Evolutionary conservation across 2,797 vertebrate genomes (phyloP).

Genomic region (Takifugu rubripes): DNA sequence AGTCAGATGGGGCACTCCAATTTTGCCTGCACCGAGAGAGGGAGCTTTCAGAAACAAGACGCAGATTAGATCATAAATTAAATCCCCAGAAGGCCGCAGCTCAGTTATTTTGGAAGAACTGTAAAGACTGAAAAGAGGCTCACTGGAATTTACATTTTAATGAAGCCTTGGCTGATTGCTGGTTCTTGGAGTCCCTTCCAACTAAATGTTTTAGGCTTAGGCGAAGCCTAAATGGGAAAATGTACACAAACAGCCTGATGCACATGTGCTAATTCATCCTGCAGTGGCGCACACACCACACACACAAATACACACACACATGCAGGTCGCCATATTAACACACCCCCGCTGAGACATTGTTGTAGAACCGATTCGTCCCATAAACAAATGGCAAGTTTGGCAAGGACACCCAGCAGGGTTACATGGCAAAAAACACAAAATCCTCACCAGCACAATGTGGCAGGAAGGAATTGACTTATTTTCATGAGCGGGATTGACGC

Average conservation of each 20-base stretch:
- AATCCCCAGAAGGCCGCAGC: constrained; percentile 54
- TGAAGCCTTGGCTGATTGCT: constrained; percentile 68
- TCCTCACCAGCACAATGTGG: constrained; percentile 12
- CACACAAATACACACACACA: constrained; percentile 2
- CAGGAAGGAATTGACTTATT: constrained; percentile 3
- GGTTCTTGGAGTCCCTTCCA: constrained; percentile 43
- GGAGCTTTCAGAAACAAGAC: constrained; percentile 47
- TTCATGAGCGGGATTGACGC: background rate
- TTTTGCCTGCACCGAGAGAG: constrained; percentile 34
- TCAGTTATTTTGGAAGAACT: constrained; percentile 62
- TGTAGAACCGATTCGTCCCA: constrained; percentile 55
- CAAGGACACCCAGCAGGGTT: constrained; percentile 30
- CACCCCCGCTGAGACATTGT: constrained; percentile 51
- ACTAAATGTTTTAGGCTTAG: constrained; percentile 38
- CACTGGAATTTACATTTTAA: constrained; percentile 70
- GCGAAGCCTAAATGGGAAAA: constrained; percentile 22
- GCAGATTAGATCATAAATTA: constrained; percentile 67
- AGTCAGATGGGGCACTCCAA: constrained; percentile 56
- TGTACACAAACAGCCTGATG: constrained; percentile 16
- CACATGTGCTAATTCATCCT: constrained; percentile 16
- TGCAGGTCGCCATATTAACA: constrained; percentile 40
- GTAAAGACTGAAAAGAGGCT: constrained; percentile 62
- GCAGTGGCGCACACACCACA: constrained; percentile 15
- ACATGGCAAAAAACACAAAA: constrained; percentile 37
- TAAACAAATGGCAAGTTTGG: constrained; percentile 43